These are phyloP conservation scores for Neogale vison DNA, from an alignment of 2,113 vertebrate genomes.

Conservation along the genomic window DNA sequence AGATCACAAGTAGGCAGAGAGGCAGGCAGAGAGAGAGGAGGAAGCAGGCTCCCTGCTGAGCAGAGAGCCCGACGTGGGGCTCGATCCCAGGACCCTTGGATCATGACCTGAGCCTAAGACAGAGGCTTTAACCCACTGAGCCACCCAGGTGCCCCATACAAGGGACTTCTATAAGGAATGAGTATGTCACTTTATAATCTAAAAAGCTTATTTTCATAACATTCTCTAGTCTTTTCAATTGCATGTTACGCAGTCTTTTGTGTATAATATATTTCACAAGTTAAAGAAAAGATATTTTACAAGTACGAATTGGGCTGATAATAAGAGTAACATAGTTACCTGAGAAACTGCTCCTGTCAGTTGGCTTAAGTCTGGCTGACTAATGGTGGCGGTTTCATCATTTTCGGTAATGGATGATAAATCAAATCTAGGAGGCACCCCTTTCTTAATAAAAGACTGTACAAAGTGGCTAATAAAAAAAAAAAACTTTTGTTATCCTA, in stretches of 20 bases:
- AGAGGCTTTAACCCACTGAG: too few species aligned
- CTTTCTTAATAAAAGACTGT: slow-evolving; percentile 76
- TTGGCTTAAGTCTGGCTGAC: slow-evolving; percentile 55
- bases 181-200: neutral
- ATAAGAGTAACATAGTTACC: slow-evolving; percentile 82
- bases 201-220: neutral
- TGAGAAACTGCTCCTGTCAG: slow-evolving; percentile 51
- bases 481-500: neutral
- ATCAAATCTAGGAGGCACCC: slow-evolving; percentile 16
- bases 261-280: neutral
- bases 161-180: neutral
- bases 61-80: too few species aligned
- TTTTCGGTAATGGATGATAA: slow-evolving; percentile 85
- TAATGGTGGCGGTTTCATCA: slow-evolving; percentile 81
- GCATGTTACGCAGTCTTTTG: neutral
- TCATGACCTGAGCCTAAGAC: too few species aligned
- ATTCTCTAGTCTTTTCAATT: neutral
- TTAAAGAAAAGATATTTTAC: neutral
- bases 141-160: neutral
- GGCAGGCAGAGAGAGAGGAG: too few species aligned
- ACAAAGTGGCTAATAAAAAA: slow-evolving; percentile 78
- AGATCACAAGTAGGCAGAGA: too few species aligned
- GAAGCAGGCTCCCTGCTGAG: too few species aligned
- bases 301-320: neutral
- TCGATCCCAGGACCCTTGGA: too few species aligned